Evolutionary conservation across 2,113 vertebrate genomes (phyloP), one percentile per base, ranked within the genome.

Genomic region (Catharus minimus): DNA sequence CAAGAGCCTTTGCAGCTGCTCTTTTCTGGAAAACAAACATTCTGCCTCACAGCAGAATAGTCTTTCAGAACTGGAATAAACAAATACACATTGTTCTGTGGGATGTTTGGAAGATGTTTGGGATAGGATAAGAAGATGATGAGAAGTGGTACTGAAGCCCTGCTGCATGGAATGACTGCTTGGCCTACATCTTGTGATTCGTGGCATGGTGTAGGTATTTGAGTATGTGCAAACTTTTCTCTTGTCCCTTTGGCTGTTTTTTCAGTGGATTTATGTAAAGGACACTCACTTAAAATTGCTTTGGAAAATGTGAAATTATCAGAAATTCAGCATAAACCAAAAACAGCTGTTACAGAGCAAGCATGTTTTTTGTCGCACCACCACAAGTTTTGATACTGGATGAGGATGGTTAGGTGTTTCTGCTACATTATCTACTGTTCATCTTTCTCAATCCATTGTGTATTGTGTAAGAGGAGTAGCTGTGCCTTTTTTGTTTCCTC

Each of bases 1-100:
- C 72, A 90, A 95, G 92, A 96, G 80, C 26, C 64, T 88, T 52
- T 90, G 82, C 94, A 97, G 95, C 96, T 97, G 95, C 82, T 96
- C 64, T 91, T 94, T 93, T 94, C 67, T 95, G 83, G 67, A 89
- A 95, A 92, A 84, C 84, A 83, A 93, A 82, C 56, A 78, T 83
- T 90, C 50, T 95, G 89, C 77, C 78, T 89, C 1, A 8, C 75
- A 94, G 87, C 83, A 80, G 91, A 95, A 71, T 24, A 24, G 47
- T 67, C 39, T 52, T 93, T 95, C 66, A 90, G 55, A 58, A 47
- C 33, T 67, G 57, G 38, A 91, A 79, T 88, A 96, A 93, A 95
- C 84, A 94, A 88, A 69, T 79, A 77, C 52, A 76, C 89, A 83
- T 92, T 89, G 46, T 94, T 92, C 64, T 81, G 27, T 89, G 72